Percentiles rank a stretch among this genome's conserved stretches.
Evolutionary conservation across 2,113 vertebrate genomes (phyloP).

Genomic region (Tylochromis polylepis): DNA sequence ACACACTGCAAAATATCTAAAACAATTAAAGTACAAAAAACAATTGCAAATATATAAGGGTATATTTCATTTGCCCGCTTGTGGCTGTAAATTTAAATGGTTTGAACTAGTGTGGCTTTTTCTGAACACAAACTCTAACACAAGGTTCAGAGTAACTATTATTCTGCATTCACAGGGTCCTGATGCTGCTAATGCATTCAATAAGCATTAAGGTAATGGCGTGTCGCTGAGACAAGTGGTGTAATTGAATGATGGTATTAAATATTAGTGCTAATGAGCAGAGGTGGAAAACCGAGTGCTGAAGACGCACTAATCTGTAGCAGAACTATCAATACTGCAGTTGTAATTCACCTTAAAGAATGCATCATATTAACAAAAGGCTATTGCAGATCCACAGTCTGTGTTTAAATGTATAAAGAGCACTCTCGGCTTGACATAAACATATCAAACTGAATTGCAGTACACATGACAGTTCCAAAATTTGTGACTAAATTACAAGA

Average conservation of each 20-base stretch:
- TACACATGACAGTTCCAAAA: not conserved
- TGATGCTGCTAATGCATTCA: not conserved
- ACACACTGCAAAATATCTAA: too few relatives aligned
- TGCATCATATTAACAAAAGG: not conserved
- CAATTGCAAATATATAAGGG: not conserved
- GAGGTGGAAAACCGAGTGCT: slow-evolving; percentile 32
- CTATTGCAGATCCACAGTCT: not conserved
- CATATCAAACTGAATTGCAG: slow-evolving; percentile 39
- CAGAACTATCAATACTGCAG: slow-evolving; percentile 14
- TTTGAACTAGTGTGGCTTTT: not conserved
- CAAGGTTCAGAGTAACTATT: not conserved
- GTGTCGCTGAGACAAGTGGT: not conserved
- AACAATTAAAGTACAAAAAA: too few relatives aligned
- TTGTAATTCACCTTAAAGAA: not conserved
- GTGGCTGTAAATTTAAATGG: not conserved
- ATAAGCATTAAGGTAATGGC: not conserved
- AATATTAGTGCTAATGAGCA: not conserved
- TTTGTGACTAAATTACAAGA: not conserved
- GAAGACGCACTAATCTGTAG: slow-evolving; percentile 2
- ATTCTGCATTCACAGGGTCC: not conserved
- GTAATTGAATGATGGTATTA: not conserved
- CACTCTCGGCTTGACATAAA: not conserved
- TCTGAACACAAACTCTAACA: not conserved
- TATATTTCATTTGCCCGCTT: not conserved
- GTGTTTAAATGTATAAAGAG: not conserved